Percentiles rank a stretch among this genome's conserved stretches.
These are phyloP conservation scores for Habropoda laboriosa DNA, from an alignment of 1,140 invertebrate genomes.

Conservation along the genomic window DNA sequence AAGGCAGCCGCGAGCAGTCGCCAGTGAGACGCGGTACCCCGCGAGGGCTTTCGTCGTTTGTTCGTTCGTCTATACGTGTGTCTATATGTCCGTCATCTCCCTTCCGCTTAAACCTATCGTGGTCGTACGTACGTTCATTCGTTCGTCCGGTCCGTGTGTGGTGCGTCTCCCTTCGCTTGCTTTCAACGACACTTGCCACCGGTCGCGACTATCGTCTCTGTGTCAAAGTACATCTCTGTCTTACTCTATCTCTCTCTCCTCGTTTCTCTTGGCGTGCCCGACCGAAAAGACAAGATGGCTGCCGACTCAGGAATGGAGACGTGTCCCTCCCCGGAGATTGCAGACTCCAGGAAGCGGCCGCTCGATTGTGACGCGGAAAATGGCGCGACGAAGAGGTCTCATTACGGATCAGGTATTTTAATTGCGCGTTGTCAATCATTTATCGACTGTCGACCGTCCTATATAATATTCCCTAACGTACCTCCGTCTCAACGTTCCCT, in stretches of 20 bases:
- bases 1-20: conserved; percentile 75
- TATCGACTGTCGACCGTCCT: neutral
- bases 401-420: conserved; percentile 91
- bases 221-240: conserved; percentile 46
- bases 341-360: conserved; percentile 92
- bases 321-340: conserved; percentile 90
- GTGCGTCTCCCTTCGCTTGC: conserved; percentile 57
- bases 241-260: conserved; percentile 10
- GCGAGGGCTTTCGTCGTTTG: conserved; percentile 71
- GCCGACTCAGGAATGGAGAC: conserved; percentile 91
- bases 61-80: conserved; percentile 55
- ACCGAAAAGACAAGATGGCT: conserved; percentile 86
- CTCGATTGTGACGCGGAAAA: conserved; percentile 92
- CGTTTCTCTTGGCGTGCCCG: conserved; percentile 62
- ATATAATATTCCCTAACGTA: neutral
- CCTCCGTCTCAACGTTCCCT: conserved; percentile 16
- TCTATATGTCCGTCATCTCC: conserved; percentile 52
- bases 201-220: conserved; percentile 58
- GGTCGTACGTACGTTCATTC: conserved; percentile 50
- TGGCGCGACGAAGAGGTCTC: conserved; percentile 93
- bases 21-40: conserved; percentile 79
- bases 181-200: conserved; percentile 45
- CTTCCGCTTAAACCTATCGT: conserved; percentile 44
- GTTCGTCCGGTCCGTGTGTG: conserved; percentile 48
- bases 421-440: conserved; percentile 38